These are phyloP conservation scores for Umimayanthus kanabou DNA, from an alignment of 92 coral and sea anemone species.

Conservation along the genomic window DNA sequence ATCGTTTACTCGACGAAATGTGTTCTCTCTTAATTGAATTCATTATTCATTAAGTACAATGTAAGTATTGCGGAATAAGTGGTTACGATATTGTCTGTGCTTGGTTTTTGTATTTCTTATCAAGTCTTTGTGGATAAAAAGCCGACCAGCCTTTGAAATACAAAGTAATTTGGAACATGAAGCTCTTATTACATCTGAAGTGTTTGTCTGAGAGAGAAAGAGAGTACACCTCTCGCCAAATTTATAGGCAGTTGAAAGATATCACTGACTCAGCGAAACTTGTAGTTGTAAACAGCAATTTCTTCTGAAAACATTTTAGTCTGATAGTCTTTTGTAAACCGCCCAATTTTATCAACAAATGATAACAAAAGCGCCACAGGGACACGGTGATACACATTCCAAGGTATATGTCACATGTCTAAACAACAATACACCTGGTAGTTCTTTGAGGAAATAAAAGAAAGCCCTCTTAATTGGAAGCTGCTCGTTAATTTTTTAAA, in stretches of 20 bases:
- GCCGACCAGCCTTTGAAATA: background rate
- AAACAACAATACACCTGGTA: background rate
- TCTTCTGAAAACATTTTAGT: background rate
- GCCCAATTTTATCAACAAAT: background rate
- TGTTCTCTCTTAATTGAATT: background rate
- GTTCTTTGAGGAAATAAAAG: background rate
- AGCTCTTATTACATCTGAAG: background rate
- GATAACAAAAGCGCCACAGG: background rate
- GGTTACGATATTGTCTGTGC: background rate
- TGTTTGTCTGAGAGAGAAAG: background rate
- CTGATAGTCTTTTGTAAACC: background rate
- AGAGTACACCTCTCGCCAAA: background rate
- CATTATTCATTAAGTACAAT: background rate
- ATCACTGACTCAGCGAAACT: background rate
- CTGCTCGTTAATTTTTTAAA: slow-evolving; percentile 6
- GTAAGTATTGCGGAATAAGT: background rate
- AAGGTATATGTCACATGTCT: background rate
- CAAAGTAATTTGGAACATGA: background rate
- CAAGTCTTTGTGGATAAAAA: background rate
- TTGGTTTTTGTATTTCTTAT: background rate
- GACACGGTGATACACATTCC: background rate
- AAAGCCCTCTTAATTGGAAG: background rate
- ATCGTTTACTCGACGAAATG: background rate
- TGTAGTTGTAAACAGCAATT: background rate
- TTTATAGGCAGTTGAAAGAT: no score